Evolutionary conservation across 2,888 invertebrate genomes (phyloP).

Genomic region (Drosophila basisetae): DNA sequence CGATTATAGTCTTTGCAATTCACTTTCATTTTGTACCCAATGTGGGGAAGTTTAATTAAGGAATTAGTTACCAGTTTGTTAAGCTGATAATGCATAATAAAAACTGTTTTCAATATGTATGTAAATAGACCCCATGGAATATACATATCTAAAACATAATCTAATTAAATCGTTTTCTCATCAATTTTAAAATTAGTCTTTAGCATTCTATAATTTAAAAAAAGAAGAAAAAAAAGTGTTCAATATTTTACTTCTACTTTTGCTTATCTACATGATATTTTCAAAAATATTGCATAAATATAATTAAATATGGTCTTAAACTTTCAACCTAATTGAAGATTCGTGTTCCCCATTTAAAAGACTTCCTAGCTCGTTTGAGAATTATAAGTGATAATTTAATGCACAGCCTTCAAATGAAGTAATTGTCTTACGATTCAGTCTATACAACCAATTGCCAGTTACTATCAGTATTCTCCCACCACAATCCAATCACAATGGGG

Average conservation of each 20-base stretch:
- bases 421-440: not conserved
- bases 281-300: rapidly evolving
- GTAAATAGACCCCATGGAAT: not conserved
- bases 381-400: not conserved
- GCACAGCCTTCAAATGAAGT: not conserved
- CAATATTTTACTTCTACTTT: too few relatives aligned
- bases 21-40: not conserved
- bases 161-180: not conserved
- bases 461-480: not conserved
- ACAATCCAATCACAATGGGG: not conserved
- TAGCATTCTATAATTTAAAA: too few relatives aligned
- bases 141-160: not conserved
- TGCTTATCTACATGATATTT: not conserved
- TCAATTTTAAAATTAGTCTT: not conserved
- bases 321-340: not conserved
- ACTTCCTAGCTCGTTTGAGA: not conserved
- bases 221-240: too few relatives aligned
- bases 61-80: not conserved
- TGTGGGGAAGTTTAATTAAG: not conserved
- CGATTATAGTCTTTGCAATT: not conserved
- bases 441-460: not conserved
- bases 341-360: not conserved
- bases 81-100: not conserved
- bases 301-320: not conserved
- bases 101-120: not conserved